Conservation (phyloP, 2,888 invertebrate species). For the Phytoseiulus persimilis region DNA sequence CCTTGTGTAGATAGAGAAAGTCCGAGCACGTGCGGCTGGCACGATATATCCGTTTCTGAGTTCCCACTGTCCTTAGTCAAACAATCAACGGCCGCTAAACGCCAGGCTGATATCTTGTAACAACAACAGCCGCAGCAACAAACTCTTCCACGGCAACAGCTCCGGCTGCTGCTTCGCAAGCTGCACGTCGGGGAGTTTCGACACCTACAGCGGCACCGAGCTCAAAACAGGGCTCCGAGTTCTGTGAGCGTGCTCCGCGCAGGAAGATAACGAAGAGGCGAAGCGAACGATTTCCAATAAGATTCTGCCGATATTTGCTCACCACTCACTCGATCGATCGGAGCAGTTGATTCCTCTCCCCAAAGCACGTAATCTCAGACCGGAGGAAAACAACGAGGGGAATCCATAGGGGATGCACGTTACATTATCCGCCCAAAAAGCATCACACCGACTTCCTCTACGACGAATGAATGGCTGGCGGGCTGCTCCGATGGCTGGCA, state of each 20-base stretch:
- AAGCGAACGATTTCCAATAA: not conserved
- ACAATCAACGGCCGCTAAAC: not conserved
- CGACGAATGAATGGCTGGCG: not conserved
- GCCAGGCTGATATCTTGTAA: not conserved
- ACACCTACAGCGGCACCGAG: too few relatives aligned
- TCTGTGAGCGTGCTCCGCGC: not conserved
- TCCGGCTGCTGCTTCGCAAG: not conserved
- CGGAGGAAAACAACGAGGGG: not conserved
- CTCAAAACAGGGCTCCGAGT: not conserved
- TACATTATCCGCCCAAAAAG: not conserved
- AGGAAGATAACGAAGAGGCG: not conserved
- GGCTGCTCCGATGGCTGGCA: not conserved
- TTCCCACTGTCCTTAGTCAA: not conserved
- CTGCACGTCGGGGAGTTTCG: too few relatives aligned
- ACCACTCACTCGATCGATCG: not conserved
- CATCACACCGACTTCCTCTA: not conserved
- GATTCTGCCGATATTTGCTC: not conserved
- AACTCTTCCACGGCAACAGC: not conserved
- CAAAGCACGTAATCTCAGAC: not conserved
- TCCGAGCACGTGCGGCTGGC: not conserved
- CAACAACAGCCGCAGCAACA: not conserved
- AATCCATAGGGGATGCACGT: not conserved
- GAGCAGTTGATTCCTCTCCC: not conserved
- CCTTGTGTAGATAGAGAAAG: not conserved
- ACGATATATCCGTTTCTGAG: not conserved